A percentile compares a stretch with the other conserved stretches of the same genome.
These are phyloP conservation scores for Tachyglossus aculeatus DNA, from an alignment of 2,797 vertebrate genomes.

Conservation along the genomic window DNA sequence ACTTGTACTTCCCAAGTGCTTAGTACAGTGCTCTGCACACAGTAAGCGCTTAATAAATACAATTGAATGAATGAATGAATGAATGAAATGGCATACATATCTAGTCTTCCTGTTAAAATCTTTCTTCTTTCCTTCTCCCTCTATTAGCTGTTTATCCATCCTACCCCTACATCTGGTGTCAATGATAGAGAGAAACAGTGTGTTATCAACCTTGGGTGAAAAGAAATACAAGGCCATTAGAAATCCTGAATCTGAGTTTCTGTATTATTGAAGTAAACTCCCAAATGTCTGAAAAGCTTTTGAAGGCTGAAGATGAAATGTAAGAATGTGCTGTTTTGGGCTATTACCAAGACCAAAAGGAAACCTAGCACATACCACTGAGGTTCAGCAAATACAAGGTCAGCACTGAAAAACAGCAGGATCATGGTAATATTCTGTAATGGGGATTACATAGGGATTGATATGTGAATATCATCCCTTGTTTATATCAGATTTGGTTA, in stretches of 20 bases:
- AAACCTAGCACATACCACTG: neutral
- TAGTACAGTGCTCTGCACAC: too few relatives aligned
- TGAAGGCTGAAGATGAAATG: neutral
- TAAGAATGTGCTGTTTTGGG: conserved; percentile 1
- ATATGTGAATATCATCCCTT: neutral
- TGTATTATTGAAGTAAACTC: neutral
- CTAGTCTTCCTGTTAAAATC: neutral
- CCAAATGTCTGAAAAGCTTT: conserved; percentile 6
- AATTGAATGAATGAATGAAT: too few relatives aligned
- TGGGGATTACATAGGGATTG: accelerated
- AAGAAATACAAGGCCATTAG: neutral
- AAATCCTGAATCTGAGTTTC: conserved; percentile 30
- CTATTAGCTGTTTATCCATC: conserved; percentile 2
- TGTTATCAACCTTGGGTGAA: neutral
- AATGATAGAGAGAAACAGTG: neutral
- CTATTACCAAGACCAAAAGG: conserved; percentile 6
- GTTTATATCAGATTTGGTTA: neutral
- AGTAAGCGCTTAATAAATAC: too few relatives aligned
- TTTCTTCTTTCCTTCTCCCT: neutral
- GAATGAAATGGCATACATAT: neutral
- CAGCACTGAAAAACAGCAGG: neutral
- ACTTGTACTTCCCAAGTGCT: too few relatives aligned
- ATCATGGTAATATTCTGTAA: neutral
- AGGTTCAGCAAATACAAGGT: conserved; percentile 29
- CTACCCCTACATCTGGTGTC: conserved; percentile 25